These are phyloP conservation scores for Patagioenas fasciata DNA, from an alignment of 2,113 vertebrate species.

Conservation along the genomic window DNA sequence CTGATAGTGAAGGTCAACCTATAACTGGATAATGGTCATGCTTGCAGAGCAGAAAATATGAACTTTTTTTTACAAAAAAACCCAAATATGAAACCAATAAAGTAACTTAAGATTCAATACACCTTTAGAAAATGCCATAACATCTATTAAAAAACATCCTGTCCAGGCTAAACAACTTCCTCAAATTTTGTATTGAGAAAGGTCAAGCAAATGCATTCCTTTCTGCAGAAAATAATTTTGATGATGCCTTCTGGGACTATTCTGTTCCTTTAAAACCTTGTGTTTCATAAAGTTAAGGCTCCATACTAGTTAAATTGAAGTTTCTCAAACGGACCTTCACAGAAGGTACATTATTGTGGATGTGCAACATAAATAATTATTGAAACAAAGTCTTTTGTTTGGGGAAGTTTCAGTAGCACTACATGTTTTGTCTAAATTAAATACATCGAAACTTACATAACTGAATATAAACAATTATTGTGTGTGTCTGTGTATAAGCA, in stretches of 20 bases:
- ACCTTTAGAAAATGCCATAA: background rate
- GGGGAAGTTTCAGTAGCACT: background rate
- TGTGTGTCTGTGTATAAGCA: background rate
- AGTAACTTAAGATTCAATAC: background rate
- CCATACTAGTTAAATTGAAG: background rate
- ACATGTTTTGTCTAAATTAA: background rate
- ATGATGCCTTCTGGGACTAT: background rate
- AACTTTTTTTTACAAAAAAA: background rate
- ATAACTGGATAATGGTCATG: background rate
- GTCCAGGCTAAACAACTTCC: background rate
- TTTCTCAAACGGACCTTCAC: background rate
- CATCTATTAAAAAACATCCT: background rate
- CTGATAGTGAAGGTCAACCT: background rate
- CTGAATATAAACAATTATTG: background rate
- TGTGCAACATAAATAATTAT: background rate
- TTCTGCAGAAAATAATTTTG: background rate
- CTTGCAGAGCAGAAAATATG: background rate
- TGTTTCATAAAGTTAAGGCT: background rate
- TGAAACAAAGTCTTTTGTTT: background rate
- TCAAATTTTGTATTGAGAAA: background rate
- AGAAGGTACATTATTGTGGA: background rate
- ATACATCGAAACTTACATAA: background rate
- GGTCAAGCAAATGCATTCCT: background rate
- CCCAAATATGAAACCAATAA: background rate
- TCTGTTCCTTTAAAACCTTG: background rate